Percentiles rank a stretch among this genome's conserved stretches.
phyloP scores from a whole-genome alignment of 2,797 vertebrate genomes.

The Chaenodraco wilsoni region DNA sequence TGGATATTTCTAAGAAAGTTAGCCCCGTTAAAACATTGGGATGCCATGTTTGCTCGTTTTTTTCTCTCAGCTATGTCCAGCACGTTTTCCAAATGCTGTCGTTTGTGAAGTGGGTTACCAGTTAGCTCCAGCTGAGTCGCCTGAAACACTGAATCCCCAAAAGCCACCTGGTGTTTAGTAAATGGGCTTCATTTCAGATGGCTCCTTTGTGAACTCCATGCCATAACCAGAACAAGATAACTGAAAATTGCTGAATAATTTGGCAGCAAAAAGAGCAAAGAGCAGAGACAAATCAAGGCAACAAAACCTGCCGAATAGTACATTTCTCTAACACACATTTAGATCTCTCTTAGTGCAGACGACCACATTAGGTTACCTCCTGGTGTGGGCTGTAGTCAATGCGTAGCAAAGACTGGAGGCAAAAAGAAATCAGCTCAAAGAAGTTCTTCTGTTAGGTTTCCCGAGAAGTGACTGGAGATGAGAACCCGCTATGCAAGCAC shows the following conservation, averaged over 20 bases:
- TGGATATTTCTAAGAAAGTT: slow-evolving; percentile 19
- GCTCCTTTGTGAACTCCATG: slow-evolving; percentile 62
- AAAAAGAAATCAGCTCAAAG: too few relatives aligned
- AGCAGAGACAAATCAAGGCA: slow-evolving; percentile 60
- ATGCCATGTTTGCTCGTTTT: slow-evolving; percentile 10
- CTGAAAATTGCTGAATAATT: slow-evolving; percentile 67
- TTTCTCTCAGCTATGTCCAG: slow-evolving; percentile 34
- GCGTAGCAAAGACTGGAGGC: too few relatives aligned
- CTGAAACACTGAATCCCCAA: slow-evolving; percentile 55
- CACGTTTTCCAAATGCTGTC: slow-evolving; percentile 39
- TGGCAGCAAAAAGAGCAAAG: slow-evolving; percentile 66
- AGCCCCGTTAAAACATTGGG: slow-evolving; percentile 20
- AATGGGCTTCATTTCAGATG: slow-evolving; percentile 68
- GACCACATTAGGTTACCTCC: too few relatives aligned
- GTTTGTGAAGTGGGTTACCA: slow-evolving; percentile 31
- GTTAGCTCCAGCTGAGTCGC: slow-evolving; percentile 57
- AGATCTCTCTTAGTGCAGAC: too few relatives aligned
- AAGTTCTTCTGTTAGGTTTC: too few relatives aligned
- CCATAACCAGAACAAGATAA: slow-evolving; percentile 72
- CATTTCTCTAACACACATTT: neutral
- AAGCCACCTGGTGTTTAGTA: slow-evolving; percentile 62
- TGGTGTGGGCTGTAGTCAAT: too few relatives aligned
- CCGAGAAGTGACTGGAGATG: too few relatives aligned
- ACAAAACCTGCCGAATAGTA: slow-evolving; percentile 36
- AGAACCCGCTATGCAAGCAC: too few relatives aligned